A percentile compares a stretch with the other conserved stretches of the same genome.
Evolutionary conservation across 2,888 invertebrate genomes (phyloP).

Genomic region (Latrodectus elegans): DNA sequence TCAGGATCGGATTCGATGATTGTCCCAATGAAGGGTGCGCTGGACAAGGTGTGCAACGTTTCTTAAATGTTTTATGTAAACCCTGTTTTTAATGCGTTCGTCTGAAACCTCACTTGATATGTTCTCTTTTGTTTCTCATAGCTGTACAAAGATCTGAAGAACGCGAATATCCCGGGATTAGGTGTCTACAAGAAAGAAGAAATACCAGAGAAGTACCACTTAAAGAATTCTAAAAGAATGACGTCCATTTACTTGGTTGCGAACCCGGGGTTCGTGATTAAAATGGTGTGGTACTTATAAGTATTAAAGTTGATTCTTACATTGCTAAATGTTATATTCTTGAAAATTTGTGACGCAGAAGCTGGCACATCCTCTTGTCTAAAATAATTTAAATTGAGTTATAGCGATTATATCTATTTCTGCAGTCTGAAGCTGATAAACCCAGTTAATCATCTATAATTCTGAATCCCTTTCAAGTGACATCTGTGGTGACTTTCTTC

Average conservation of each 20-base stretch:
- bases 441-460: no score
- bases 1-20: slow-evolving; percentile 13
- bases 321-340: no score
- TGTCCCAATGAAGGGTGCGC: slow-evolving; percentile 17
- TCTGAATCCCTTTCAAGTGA: no score
- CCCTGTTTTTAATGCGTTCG: background rate
- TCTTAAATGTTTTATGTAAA: background rate
- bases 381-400: no score
- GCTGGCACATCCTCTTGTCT: no score
- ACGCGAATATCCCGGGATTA: slow-evolving; percentile 65
- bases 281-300: slow-evolving; percentile 18
- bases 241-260: slow-evolving; percentile 68
- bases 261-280: slow-evolving; percentile 67
- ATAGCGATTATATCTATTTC: no score
- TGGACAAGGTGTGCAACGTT: slow-evolving; percentile 18
- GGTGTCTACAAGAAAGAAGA: slow-evolving; percentile 69
- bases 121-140: slow-evolving; percentile 1
- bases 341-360: no score
- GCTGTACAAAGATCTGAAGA: slow-evolving; percentile 53
- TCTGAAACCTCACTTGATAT: background rate
- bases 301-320: no score
- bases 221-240: slow-evolving; percentile 50
- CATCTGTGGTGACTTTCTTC: no score
- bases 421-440: no score
- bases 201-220: slow-evolving; percentile 70